Evolutionary conservation across 1,140 invertebrate genomes (phyloP), one percentile per base, ranked within the genome.

Genomic region (Laupala kohalensis): DNA sequence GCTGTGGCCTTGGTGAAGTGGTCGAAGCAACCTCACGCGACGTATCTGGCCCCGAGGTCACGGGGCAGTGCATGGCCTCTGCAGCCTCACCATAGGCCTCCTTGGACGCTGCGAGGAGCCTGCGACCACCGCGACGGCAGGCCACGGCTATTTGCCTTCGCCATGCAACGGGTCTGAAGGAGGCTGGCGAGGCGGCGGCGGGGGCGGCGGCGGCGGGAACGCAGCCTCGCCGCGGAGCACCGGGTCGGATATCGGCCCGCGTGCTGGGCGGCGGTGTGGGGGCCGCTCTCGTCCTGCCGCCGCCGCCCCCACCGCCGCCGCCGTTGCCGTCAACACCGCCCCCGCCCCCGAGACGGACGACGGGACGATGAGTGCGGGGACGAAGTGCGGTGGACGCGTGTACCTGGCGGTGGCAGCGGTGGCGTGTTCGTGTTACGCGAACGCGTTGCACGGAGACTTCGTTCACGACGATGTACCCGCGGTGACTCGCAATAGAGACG

Each of bases 401-500:
- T 91, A 91, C 76, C 79, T 82, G 5, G 76, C 88, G 4, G 88
- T 91, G 25, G 84, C 85, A 6, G 82, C 85, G 3, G 86, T 90
- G 12, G 89, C 89, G n/a, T 82, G 88, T 2, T 79, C 85, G 13
- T 88, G 88, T 74, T 95, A 95, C 78, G 81, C 88, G 27, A 95
- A 94, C 79, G 89, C 91, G 6, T 81, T 95, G 65, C 82, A 84
- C 30, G 93, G 93, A 71, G 92, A 94, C 75, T 94, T 95, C 77
- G 93, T 95, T 13, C 94, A 95, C 83, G 94, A 96, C 80, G 93
- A 96, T 78, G 87, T 95, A 73, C 92, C 92, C 13, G 94, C 94
- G 6, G 88, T 96, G 66, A 88, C 89, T 69, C 84, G 89, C 64
- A 96, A 96, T 81, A 88, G 88, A 75, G 93, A 96, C 79, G 90